Base-by-base conservation (phyloP, 2,888 invertebrate genomes). In the Napeogenes inachia region DNA sequence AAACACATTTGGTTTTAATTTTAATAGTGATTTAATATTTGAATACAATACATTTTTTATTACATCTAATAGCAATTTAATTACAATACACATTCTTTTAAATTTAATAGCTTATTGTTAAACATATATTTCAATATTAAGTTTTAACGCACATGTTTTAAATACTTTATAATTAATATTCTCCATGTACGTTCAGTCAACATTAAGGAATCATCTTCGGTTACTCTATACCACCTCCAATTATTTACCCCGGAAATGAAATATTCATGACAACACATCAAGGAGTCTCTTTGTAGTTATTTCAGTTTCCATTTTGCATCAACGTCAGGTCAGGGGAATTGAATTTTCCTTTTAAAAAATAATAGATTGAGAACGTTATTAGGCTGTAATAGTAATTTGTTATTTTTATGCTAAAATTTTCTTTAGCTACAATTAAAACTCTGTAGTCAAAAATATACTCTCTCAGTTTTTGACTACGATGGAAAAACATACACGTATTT, bases 211-310 rank as follows among this genome's bases (percentile, higher is more conserved):
- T 50, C 5, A 50, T 50, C 10, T 50, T 30, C 8, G 4, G 50
- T 50, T 10, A 30, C 2, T 50, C 30, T 6, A 50, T 30, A 30
- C 12, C 50, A 50, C 50, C 30, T 30, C 10, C 30, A 50, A 30
- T 50, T 46, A 58, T 59, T 60, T 21, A 57, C 54, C 54, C 54
- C 30, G 30, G 54, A 33, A 45, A 61, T 67, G 61, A 64, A 69
- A 68, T 66, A 69, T 69, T 69, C 63, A 69, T 64, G 54, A 61
- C 58, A 60, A 67, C 59, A 61, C 58, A 68, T 69, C 62, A 58
- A 45, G 42, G 50, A 68, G 60, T 68, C 69, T 59, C 62, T 69
- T 59, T 68, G 67, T 67, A 63, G 62, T 53, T 42, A 50, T 50
- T 50, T 50, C 30, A 30, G 50, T 50, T 50, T 50, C 50, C n/a